phyloP scores from a whole-genome alignment of 2,797 vertebrate genomes.

The Rhabdophis nuchalis region DNA sequence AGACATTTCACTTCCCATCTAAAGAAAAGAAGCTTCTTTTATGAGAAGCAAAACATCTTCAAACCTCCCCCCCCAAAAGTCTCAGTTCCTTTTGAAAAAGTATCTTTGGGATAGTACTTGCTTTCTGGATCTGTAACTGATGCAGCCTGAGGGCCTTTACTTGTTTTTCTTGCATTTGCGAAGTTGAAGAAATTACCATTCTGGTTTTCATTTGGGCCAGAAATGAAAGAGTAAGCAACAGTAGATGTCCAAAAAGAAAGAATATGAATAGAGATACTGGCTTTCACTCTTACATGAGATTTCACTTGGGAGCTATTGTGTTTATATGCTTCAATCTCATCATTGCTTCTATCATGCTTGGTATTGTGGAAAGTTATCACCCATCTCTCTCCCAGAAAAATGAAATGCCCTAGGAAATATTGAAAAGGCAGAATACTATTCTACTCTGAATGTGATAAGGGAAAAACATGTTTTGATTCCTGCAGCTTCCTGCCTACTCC shows the following conservation, averaged over 20 bases:
- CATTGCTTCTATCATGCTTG: background rate
- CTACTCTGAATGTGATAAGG: no score
- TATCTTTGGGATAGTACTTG: background rate
- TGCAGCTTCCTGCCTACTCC: no score
- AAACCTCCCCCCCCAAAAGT: background rate
- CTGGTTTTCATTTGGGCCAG: background rate
- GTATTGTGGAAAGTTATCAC: no score
- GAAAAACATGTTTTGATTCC: no score
- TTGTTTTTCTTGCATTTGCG: background rate
- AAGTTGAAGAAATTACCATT: background rate
- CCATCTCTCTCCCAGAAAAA: no score
- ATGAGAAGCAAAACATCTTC: background rate
- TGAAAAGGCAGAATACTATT: no score
- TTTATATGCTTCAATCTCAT: no score
- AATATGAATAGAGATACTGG: background rate
- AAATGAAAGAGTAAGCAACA: background rate
- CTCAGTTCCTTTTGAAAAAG: background rate
- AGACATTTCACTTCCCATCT: background rate
- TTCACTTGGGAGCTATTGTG: background rate
- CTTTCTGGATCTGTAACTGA: background rate
- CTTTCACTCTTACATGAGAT: background rate
- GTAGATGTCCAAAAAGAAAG: background rate
- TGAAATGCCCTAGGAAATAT: no score
- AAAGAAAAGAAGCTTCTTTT: background rate
- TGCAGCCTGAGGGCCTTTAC: background rate